phyloP scores from a whole-genome alignment of 2,113 vertebrate species.

The Crotalus viridis region DNA sequence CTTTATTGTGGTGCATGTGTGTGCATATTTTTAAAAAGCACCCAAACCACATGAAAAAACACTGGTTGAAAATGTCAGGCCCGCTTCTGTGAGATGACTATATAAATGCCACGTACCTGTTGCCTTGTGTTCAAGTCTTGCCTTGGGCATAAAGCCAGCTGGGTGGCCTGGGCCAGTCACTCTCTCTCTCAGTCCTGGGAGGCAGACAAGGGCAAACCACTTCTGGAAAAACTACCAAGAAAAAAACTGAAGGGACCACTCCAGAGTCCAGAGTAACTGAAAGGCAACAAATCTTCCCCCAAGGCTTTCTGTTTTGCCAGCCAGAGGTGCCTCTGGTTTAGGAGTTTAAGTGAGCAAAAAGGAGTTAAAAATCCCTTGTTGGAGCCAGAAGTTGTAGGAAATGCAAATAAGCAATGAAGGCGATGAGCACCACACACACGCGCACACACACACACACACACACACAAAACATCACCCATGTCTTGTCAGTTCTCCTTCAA shows the following conservation, averaged over 20 bases:
- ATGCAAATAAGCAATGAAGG: background rate
- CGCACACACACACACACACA: background rate
- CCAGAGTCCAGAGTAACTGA: background rate
- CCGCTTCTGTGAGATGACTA: background rate
- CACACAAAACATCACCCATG: background rate
- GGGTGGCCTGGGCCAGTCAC: background rate
- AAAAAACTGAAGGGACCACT: background rate
- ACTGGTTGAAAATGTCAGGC: background rate
- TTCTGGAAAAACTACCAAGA: background rate
- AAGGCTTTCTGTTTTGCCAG: background rate
- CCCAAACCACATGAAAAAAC: background rate
- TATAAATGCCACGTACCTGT: background rate
- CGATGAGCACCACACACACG: background rate
- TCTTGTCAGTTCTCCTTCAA: background rate
- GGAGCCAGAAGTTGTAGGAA: background rate
- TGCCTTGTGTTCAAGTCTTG: background rate
- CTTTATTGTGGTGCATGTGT: background rate
- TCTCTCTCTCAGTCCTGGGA: background rate
- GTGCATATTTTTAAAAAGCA: background rate
- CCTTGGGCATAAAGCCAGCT: background rate
- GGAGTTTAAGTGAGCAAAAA: background rate
- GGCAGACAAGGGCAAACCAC: background rate
- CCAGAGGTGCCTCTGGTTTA: background rate
- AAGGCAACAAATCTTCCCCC: background rate
- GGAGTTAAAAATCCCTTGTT: background rate